Percentiles rank a stretch among this genome's conserved stretches.
These are phyloP conservation scores for Chrysogorgia sp. DNA, from an alignment of 92 coral and sea anemone genomes.

Conservation along the genomic window DNA sequence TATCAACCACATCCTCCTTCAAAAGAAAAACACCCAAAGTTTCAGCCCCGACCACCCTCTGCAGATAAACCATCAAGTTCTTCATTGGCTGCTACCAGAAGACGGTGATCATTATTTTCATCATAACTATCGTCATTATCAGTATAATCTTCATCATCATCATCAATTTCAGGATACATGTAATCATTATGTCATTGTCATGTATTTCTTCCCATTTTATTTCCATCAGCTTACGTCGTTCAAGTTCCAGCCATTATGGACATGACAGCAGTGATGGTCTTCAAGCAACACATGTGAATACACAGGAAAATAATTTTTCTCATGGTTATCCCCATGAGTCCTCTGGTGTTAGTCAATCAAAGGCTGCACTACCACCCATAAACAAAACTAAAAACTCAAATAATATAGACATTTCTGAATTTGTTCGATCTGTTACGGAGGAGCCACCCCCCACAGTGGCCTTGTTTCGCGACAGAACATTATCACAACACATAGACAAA, in stretches of 20 bases:
- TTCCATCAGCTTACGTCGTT: slow-evolving; percentile 62
- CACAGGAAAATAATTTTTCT: slow-evolving; percentile 2
- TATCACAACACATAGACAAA: slow-evolving; percentile 10
- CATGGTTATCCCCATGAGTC: slow-evolving; percentile 19
- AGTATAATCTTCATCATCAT: no score
- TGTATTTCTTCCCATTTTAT: not conserved
- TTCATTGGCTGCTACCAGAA: slow-evolving; percentile 71
- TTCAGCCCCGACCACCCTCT: slow-evolving; percentile 82
- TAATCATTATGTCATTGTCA: not conserved
- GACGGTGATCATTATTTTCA: slow-evolving; percentile 67
- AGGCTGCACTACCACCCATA: slow-evolving; percentile 88
- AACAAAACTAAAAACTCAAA: slow-evolving; percentile 80
- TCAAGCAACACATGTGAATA: slow-evolving; percentile 44
- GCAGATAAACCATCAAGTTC: slow-evolving; percentile 78
- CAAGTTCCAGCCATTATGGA: slow-evolving; percentile 14
- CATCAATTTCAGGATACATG: no score
- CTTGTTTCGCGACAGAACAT: not conserved
- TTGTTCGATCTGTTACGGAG: slow-evolving; percentile 49
- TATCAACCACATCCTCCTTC: slow-evolving; percentile 39
- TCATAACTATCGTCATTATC: not conserved
- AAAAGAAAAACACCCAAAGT: slow-evolving; percentile 61
- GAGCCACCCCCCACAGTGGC: not conserved
- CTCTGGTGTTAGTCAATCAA: slow-evolving; percentile 41
- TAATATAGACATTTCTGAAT: slow-evolving; percentile 97
- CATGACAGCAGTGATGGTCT: slow-evolving; percentile 2